Evolutionary conservation across 2,888 invertebrate genomes (phyloP).

Genomic region (Athalia circularis): DNA sequence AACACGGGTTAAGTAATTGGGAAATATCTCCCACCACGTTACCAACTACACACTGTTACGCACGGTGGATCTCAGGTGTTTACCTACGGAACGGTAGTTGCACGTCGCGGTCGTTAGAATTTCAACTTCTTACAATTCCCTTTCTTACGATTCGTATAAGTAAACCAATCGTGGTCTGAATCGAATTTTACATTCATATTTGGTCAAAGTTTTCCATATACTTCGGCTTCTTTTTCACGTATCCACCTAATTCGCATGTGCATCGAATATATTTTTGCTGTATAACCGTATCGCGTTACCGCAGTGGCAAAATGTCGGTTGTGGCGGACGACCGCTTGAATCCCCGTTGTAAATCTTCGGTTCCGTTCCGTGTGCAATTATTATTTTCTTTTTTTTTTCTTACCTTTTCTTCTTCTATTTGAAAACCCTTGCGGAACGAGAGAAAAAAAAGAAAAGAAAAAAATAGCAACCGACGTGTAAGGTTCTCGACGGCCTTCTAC

Average conservation of each 20-base stretch:
- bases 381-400: neutral
- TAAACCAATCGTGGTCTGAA: neutral
- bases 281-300: constrained; percentile 24
- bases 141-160: neutral
- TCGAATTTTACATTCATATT: neutral
- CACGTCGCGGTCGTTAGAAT: too few relatives aligned
- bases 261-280: neutral
- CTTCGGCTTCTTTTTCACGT: too few relatives aligned
- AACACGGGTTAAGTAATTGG: constrained; percentile 47
- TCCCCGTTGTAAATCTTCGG: constrained; percentile 38
- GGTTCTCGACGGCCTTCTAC: neutral
- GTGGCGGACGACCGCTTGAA: constrained; percentile 17
- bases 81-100: too few relatives aligned
- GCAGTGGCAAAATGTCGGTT: constrained; percentile 21
- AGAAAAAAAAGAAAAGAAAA: neutral
- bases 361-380: neutral
- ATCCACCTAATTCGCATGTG: too few relatives aligned
- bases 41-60: neutral
- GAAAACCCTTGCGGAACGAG: constrained; percentile 23
- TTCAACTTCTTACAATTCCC: neutral
- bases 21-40: constrained; percentile 28
- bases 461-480: neutral
- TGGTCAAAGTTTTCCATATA: neutral
- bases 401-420: neutral
- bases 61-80: constrained; percentile 11